Evolutionary conservation across 2,113 vertebrate genomes (phyloP), one percentile per base, ranked within the genome.

Genomic region (Psittacara wagleri): DNA sequence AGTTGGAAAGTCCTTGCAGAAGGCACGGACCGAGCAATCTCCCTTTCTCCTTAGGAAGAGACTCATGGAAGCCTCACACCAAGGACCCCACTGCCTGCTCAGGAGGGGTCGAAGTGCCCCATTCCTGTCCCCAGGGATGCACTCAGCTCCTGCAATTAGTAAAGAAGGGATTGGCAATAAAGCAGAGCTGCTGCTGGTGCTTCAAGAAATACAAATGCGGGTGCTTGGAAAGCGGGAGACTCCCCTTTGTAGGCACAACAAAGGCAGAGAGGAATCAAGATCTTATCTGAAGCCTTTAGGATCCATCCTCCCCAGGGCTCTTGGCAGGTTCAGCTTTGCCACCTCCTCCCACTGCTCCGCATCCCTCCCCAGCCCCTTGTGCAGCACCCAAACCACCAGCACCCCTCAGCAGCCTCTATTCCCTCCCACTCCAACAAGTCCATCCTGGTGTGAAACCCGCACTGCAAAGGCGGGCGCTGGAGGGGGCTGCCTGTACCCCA

Each of bases 181-280:
- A 27, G 11, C 55, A 4, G 39, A 76, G 66, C 14, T 0, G 55
- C 55, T 29, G 43, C 44, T 5, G 5, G 12, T 0, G 24, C 79
- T 84, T 51, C 8, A 7, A 90, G 83, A 68, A 80, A 81, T 5
- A 23, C 59, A 22, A 83, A 61, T 11, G 39, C 82, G 57, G n/a
- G 46, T 16, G 41, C 83, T 68, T 76, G 72, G 52, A 68, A 80
- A 72, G 79, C 2, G 54, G 85, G 93, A 92, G 80, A 49, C 57
- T 78, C 90, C 90, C 89, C 92, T 92, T 78, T 55, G 86, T 69
- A 80, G 83, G 81, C 44, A 49, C 79, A 79, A 95, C 86, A 96
- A 94, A 94, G 86, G 94, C 88, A 37, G 33, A 33, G 49, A 64
- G 23, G 77, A 93, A 86, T 89, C 24, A 52, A 86, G 95, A 89